Base-by-base conservation (phyloP, 1,140 invertebrate genomes). In the Caenorhabditis remanei region DNA sequence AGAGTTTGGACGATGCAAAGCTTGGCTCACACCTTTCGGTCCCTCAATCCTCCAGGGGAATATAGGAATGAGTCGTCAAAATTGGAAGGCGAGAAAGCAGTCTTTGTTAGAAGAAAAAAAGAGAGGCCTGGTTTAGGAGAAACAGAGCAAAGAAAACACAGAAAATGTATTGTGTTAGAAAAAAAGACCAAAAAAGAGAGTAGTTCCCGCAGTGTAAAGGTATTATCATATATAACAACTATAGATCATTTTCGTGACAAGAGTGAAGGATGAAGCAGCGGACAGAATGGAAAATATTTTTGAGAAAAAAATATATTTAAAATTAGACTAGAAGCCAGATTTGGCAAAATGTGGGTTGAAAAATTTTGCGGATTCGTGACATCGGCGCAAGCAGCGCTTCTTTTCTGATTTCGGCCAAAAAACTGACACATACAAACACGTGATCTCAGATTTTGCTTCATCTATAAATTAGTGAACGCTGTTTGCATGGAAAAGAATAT, bases 1-100 rank as follows among this genome's bases (percentile, higher is more conserved):
- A 79, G 71, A 79, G 71, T 79, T 79, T 48, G 19, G 71, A 79
- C 46, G 46, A 32, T 79, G 71, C 46, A 50, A 21, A n/a, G 16
- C 16, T 14, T 3, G 19, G n/a, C 71, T 79, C 71, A 79, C 71
- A 79, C 71, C 71, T 79, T 79, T 21, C 65, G n/a, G 61, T 21
- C 41, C 40, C 65, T 14, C 46, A 79, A 79, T 79, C 53, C 71
- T 79, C 71, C 71, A 79, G 21, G 71, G 71, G 71, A 79, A 79
- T 79, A 79, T 79, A 79, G 46, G 46, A 79, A 50, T 79, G 71
- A 79, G 71, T 79, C 46, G 71, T 79, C 71, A 7, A 79, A 79
- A 79, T 79, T 79, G 71, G 71, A 79, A 79, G 46, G 43, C 43
- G 71, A 79, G 46, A 50, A 79, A 79, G 71, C 71, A 50, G 71